Percentiles rank a stretch among this genome's conserved stretches.
These are phyloP conservation scores for Melanostigma gelatinosum DNA, from an alignment of 2,113 vertebrate species.

Conservation along the genomic window DNA sequence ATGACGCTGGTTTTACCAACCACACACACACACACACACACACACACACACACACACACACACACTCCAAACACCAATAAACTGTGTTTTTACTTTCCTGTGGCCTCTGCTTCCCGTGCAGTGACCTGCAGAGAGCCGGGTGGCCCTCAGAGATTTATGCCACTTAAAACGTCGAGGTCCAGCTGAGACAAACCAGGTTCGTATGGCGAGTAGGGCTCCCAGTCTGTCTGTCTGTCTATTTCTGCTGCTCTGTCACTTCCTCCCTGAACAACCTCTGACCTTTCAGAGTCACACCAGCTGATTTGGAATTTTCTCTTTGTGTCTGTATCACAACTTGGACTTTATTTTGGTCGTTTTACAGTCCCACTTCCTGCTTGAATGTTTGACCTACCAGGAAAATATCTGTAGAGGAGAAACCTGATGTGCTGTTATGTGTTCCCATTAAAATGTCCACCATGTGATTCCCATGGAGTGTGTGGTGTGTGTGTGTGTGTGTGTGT, in stretches of 20 bases:
- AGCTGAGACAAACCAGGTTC: slow-evolving; percentile 37
- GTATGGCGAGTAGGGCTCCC: not conserved
- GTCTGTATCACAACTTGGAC: not conserved
- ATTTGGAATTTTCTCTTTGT: not conserved
- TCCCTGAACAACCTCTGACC: slow-evolving; percentile 1
- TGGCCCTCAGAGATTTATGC: slow-evolving; percentile 45
- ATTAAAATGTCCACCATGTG: not conserved
- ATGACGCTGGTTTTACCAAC: not conserved
- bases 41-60: slow-evolving; percentile 13
- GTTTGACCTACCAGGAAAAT: not conserved
- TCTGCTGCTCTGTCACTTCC: slow-evolving; percentile 7
- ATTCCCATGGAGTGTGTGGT: slow-evolving; percentile 20
- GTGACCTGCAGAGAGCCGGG: slow-evolving; percentile 32
- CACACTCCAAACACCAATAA: not conserved
- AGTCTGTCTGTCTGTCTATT: not conserved
- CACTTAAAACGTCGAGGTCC: slow-evolving; percentile 13
- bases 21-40: not conserved
- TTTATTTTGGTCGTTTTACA: not conserved
- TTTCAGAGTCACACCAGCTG: not conserved
- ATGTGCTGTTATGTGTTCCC: not conserved
- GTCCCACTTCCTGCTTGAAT: not conserved
- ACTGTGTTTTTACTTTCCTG: slow-evolving; percentile 8
- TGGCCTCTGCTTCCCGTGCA: slow-evolving; percentile 36
- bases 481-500: slow-evolving; percentile 31
- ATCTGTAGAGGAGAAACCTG: not conserved